Evolutionary conservation across 1,140 invertebrate species (phyloP).

Genomic region (Andrena cerasifolii): DNA sequence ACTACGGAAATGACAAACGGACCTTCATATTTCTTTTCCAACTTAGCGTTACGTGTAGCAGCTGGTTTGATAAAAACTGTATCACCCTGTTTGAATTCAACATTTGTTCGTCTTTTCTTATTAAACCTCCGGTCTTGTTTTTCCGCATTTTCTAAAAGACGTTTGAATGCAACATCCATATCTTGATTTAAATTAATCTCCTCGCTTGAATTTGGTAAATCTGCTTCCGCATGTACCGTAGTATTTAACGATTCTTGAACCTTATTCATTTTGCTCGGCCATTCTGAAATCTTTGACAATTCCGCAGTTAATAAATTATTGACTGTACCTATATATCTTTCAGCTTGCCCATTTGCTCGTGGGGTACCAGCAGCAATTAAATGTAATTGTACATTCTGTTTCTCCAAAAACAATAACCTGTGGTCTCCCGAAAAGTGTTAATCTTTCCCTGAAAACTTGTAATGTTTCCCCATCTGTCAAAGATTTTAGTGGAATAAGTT

Average conservation of each 20-base stretch:
- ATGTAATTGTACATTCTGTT: neutral
- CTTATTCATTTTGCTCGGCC: neutral
- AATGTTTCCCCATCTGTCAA: neutral
- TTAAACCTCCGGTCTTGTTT: too few relatives aligned
- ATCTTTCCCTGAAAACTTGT: neutral
- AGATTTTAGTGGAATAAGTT: neutral
- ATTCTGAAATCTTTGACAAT: neutral
- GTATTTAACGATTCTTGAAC: neutral
- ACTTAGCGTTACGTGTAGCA: too few relatives aligned
- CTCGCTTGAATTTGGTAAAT: too few relatives aligned
- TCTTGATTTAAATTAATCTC: too few relatives aligned
- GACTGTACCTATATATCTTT: neutral
- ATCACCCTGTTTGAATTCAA: too few relatives aligned
- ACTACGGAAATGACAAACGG: too few relatives aligned
- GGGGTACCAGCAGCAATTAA: neutral
- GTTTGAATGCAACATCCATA: too few relatives aligned
- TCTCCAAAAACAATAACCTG: neutral
- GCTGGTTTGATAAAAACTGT: too few relatives aligned
- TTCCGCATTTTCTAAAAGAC: too few relatives aligned
- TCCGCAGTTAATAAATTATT: neutral
- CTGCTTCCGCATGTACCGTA: too few relatives aligned
- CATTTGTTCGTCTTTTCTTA: too few relatives aligned
- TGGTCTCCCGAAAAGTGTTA: neutral
- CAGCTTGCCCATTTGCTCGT: neutral
- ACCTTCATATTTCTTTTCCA: too few relatives aligned